Evolutionary conservation across 2,797 vertebrate genomes (phyloP).

Genomic region (Glyptemys insculpta): DNA sequence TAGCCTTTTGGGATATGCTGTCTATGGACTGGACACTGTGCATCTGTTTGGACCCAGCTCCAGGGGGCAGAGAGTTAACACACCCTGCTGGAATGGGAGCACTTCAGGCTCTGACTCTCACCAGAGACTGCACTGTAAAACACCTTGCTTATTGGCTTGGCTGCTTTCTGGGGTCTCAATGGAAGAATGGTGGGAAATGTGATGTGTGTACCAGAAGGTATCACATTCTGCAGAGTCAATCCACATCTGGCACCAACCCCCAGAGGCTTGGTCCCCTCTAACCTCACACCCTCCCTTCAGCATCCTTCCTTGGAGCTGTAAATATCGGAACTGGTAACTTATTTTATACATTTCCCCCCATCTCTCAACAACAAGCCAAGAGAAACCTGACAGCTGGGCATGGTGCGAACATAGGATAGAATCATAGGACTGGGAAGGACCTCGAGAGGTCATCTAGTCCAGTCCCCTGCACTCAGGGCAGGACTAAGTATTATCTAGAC

Average conservation of each 20-base stretch:
- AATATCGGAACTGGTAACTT: not conserved
- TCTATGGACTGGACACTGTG: rapidly evolving
- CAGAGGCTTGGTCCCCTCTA: rapidly evolving
- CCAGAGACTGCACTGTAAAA: rapidly evolving
- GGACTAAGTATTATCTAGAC: too few species aligned
- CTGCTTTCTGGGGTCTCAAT: not conserved
- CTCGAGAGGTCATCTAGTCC: too few species aligned
- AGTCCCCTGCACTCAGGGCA: too few species aligned
- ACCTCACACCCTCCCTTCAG: rapidly evolving
- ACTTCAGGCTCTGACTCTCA: not conserved
- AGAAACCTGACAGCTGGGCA: constrained; percentile 58
- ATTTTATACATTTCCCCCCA: not conserved
- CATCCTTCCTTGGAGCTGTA: rapidly evolving
- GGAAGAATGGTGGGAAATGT: rapidly evolving
- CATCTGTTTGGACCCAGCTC: not conserved
- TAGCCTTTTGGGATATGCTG: not conserved
- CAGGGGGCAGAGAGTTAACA: not conserved
- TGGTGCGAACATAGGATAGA: not conserved
- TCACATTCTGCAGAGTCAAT: rapidly evolving
- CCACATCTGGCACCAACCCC: not conserved
- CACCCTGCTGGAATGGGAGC: not conserved
- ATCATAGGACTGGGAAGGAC: too few species aligned
- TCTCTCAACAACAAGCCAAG: constrained; percentile 22
- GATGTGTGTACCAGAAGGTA: rapidly evolving
- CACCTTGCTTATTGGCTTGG: rapidly evolving